phyloP scores from a whole-genome alignment of 1,140 invertebrate species.

The Drosophila littoralis region DNA sequence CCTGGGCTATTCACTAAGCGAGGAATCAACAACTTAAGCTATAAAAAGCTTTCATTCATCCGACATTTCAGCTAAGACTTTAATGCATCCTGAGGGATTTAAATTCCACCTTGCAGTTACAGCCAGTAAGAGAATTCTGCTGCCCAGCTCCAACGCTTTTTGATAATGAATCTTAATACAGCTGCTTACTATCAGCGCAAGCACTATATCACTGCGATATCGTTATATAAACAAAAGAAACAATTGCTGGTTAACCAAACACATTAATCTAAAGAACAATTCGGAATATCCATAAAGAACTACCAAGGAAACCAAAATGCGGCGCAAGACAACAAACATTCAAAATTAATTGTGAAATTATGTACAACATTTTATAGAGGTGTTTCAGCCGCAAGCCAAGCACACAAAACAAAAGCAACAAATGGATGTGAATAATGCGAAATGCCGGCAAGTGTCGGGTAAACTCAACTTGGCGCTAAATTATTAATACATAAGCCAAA shows the following conservation, averaged over 20 bases:
- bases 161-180: no score
- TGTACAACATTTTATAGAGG: slow-evolving; percentile 32
- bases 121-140: no score
- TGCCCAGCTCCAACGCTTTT: no score
- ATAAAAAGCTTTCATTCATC: no score
- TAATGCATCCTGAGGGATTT: no score
- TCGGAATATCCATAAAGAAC: not conserved
- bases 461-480: slow-evolving; percentile 71
- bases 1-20: no score
- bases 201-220: not conserved
- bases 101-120: no score
- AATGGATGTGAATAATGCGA: slow-evolving; percentile 75
- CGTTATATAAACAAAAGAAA: not conserved
- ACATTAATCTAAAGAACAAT: slow-evolving; percentile 5
- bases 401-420: slow-evolving; percentile 9
- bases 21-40: no score
- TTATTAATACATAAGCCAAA: slow-evolving; percentile 71
- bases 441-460: slow-evolving; percentile 70
- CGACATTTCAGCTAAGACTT: no score
- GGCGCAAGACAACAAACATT: slow-evolving; percentile 15
- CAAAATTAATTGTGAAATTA: slow-evolving; percentile 44
- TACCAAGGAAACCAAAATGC: not conserved
- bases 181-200: not conserved
- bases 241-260: slow-evolving; percentile 1
- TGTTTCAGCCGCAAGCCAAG: slow-evolving; percentile 12